Percentiles rank a stretch among this genome's conserved stretches.
Conservation (phyloP, 2,113 vertebrate genomes). For the Chelonoidis abingdonii region DNA sequence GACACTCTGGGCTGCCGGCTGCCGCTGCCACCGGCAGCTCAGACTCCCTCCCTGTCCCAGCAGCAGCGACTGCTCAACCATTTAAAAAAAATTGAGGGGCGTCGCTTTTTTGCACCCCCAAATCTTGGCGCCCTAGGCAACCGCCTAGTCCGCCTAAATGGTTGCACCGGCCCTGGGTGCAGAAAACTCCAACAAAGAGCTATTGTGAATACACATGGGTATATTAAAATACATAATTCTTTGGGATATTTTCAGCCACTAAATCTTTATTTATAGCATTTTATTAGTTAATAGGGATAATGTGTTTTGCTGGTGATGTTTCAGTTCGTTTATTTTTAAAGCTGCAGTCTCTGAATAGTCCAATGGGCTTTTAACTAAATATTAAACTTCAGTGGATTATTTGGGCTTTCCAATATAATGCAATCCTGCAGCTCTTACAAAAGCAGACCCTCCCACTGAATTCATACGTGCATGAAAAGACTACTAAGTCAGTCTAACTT, state of each 20-base stretch:
- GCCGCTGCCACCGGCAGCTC: no score
- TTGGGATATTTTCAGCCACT: rapidly evolving
- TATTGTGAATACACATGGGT: not conserved
- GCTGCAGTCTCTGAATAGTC: not conserved
- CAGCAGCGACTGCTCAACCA: no score
- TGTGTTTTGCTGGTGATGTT: not conserved
- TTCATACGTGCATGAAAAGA: not conserved
- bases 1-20: no score
- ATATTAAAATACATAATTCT: rapidly evolving
- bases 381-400: not conserved
- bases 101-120: no score
- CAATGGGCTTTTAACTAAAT: not conserved
- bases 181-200: not conserved
- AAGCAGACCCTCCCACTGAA: not conserved
- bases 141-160: no score
- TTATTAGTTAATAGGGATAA: rapidly evolving
- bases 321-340: not conserved
- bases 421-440: not conserved
- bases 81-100: no score
- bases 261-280: not conserved
- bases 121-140: no score
- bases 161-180: not conserved
- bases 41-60: no score
- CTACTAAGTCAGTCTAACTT: not conserved
- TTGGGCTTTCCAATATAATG: not conserved